Percentiles rank a stretch among this genome's conserved stretches.
Conservation (phyloP, 1,140 invertebrate genomes). For the Drosophila watanabei region DNA sequence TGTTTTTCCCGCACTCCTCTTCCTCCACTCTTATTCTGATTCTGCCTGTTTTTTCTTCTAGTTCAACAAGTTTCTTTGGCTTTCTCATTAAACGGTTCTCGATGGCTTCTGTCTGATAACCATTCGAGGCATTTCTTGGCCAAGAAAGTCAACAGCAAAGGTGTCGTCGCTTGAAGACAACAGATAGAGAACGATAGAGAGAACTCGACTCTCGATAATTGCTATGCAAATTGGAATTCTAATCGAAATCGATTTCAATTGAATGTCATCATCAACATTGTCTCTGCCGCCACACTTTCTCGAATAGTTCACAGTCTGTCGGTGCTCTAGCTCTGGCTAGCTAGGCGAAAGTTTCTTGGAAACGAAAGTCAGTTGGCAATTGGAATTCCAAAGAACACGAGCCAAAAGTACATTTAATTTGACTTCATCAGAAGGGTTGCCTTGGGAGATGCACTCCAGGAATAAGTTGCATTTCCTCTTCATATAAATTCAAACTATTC, state of each 20-base stretch:
- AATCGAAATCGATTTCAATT: slow-evolving; percentile 56
- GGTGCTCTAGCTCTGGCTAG: not conserved
- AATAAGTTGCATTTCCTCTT: too few relatives aligned
- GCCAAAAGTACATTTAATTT: not conserved
- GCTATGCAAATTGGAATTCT: slow-evolving; percentile 59
- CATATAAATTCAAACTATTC: too few relatives aligned
- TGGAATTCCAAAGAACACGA: not conserved
- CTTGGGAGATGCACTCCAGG: not conserved
- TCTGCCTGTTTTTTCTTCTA: slow-evolving; percentile 30
- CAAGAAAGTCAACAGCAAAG: slow-evolving; percentile 38
- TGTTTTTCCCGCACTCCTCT: slow-evolving; percentile 21
- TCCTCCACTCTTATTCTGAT: slow-evolving; percentile 1
- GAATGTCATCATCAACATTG: slow-evolving; percentile 23
- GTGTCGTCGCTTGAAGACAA: slow-evolving; percentile 42
- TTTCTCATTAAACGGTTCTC: slow-evolving; percentile 58
- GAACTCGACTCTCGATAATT: slow-evolving; percentile 18
- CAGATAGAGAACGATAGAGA: not conserved
- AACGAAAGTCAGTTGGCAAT: slow-evolving; percentile 13
- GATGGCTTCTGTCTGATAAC: slow-evolving; percentile 41
- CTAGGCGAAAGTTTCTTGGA: slow-evolving; percentile 29
- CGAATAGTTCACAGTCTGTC: slow-evolving; percentile 5
- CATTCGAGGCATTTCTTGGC: slow-evolving; percentile 21
- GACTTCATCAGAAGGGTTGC: not conserved
- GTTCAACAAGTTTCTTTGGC: slow-evolving; percentile 45
- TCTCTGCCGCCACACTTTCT: slow-evolving; percentile 40